A percentile compares a stretch with the other conserved stretches of the same genome.
Conservation (phyloP, 2,888 invertebrate species). For the Geotrupes spiniger region DNA sequence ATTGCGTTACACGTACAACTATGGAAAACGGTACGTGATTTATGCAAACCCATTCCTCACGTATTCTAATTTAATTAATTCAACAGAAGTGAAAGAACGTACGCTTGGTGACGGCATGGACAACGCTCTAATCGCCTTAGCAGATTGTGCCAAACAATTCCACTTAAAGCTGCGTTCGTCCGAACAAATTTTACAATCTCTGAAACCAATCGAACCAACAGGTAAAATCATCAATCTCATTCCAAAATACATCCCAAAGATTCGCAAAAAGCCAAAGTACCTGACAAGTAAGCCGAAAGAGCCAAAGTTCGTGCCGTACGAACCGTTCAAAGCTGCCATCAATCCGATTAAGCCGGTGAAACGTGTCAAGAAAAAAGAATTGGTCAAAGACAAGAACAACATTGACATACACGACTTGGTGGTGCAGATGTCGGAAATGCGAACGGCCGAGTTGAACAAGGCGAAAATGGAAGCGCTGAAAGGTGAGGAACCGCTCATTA, state of each 20-base stretch:
- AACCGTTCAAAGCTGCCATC: conserved; percentile 83
- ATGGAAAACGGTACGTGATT: no score
- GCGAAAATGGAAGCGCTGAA: conserved; percentile 47
- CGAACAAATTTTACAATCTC: conserved; percentile 32
- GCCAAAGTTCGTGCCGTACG: conserved; percentile 84
- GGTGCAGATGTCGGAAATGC: conserved; percentile 68
- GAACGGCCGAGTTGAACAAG: conserved; percentile 61
- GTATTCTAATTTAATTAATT: not conserved
- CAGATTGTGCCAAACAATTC: conserved; percentile 21
- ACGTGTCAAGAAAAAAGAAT: conserved; percentile 37
- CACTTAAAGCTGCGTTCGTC: conserved; percentile 19
- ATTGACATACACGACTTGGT: conserved; percentile 60
- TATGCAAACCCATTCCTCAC: no score
- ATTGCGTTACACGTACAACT: no score
- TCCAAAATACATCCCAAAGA: conserved; percentile 60
- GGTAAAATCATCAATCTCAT: conserved; percentile 60
- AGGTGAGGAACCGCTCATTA: conserved; percentile 46
- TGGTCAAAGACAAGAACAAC: conserved; percentile 45
- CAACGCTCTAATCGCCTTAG: conserved; percentile 27
- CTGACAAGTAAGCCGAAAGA: conserved; percentile 58
- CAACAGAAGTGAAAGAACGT: conserved; percentile 8
- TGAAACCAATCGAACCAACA: conserved; percentile 48
- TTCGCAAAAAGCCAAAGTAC: conserved; percentile 56
- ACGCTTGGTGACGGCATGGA: conserved; percentile 69
- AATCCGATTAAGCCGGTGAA: conserved; percentile 66